Evolutionary conservation across 2,113 vertebrate species (phyloP), one percentile per base, ranked within the genome.

Genomic region (Lophius piscatorius): DNA sequence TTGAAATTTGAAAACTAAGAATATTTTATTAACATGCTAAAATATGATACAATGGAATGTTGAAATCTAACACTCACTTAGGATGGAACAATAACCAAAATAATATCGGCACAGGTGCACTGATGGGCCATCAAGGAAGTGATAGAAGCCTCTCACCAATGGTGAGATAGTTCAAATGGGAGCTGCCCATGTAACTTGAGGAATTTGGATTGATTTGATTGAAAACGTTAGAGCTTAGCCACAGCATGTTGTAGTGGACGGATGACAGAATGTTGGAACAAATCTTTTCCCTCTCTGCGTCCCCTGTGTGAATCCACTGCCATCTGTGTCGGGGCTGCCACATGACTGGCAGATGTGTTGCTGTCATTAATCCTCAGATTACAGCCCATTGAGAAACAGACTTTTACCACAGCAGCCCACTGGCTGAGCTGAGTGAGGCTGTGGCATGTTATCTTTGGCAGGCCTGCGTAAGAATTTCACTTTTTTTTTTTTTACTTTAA

Each of bases 351-450:
- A 84, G 76, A 80, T 76, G 67, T 62, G 69, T 70, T 56, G 44
- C 70, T 68, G 70, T 82, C 82, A 87, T 85, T 82, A 85, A 86
- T 87, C 73, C 81, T 78, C 61, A 75, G 70, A 82, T 87, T 85
- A 81, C 82, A 60, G 52, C 74, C 78, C 66, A 67, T 21, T 64
- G 75, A 84, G 73, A 63, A 61, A 59, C 48, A 48, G 42, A 51
- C 38, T 68, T 72, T 55, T 61, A 23, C 54, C 48, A 64, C 58
- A 54, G 57, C 29, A 51, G 78, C 55, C 54, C 51, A 55, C 51
- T 64, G 67, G 36, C 29, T 42, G 62, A 52, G 41, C 23, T 31
- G 48, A 54, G 59, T 36, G 48, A 17, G 57, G 52, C 35, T 21
- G 13, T 38, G 47, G 70, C 22, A 28, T 20, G 31, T 63, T 71